Base-by-base conservation (phyloP, 2,113 vertebrate species). In the Drymodes brunneopygia region DNA sequence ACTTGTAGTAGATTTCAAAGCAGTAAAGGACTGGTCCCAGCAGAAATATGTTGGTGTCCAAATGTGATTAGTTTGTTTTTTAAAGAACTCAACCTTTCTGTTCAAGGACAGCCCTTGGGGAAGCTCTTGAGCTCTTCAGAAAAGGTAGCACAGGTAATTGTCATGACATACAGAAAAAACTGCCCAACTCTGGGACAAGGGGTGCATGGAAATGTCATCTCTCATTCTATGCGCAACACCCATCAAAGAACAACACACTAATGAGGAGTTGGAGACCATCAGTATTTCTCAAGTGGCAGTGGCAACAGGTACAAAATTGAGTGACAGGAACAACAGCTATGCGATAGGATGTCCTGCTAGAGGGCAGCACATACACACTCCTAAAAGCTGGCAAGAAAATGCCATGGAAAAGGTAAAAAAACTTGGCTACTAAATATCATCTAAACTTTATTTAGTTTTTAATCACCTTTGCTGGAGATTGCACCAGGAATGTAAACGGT, bases 291-390 rank as follows among this genome's bases (percentile, higher is more conserved):
- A 61, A 73, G 25, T 4, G 7, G 56, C 18, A 33, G 4, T 3
- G 42, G 23, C 12, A 51, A 67, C 31, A 78, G 36, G 60, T 4
- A 50, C 36, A 65, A 48, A 77, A 56, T 0, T 10, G 44, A 79
- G 57, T 11, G 36, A 61, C 12, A 69, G 67, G 65, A 77, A 56
- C 29, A 54, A 70, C 2, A 83, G 47, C 47, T 60, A 20, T 83
- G 67, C 3, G 14, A 54, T 1, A 54, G 42, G 33, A 89, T 47
- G 36, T 57, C 29, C 93, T 96, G 89, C 84, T 95, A 96, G 85
- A 94, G 91, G 96, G 94, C 93, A 95, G 92, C 67, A 94, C 71
- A 40, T 47, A 74, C 57, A 35, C 31, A 54, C 13, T 58, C 74
- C 50, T 77, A 73, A 82, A 86, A 79, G 18, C 45, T 3, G 0